phyloP scores from a whole-genome alignment of 37 sponge, comb jelly and placozoan species.

The Petrosia ficiformis region DNA sequence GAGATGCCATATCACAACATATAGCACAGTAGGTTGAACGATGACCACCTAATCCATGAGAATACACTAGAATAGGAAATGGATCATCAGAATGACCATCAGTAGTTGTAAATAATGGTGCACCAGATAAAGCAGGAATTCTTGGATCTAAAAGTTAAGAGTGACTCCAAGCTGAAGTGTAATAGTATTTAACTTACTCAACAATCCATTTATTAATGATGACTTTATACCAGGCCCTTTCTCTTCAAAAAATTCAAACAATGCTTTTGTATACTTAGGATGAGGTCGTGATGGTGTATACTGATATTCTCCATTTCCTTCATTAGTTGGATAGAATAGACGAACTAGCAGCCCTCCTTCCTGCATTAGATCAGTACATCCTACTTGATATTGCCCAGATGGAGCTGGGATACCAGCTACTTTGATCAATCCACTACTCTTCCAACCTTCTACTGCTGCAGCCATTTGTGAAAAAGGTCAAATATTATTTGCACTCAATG shows the following conservation, averaged over 20 bases:
- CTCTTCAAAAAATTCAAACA: neutral
- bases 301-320: neutral
- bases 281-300: constrained; percentile 17
- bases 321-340: constrained; percentile 47
- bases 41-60: constrained; percentile 71
- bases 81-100: neutral
- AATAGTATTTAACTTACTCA: too few species aligned
- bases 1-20: constrained; percentile 71
- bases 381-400: constrained; percentile 19
- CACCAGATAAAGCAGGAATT: constrained; percentile 46
- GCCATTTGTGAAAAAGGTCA: too few species aligned
- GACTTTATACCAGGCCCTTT: neutral
- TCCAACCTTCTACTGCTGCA: constrained; percentile 3
- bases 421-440: neutral
- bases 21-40: constrained; percentile 53
- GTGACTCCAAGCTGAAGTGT: too few species aligned
- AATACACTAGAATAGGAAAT: constrained; percentile 67
- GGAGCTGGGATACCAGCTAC: constrained; percentile 20
- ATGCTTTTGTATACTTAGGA: constrained; percentile 9
- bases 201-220: too few species aligned
- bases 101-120: constrained; percentile 10
- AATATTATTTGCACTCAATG: too few species aligned
- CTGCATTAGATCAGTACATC: constrained; percentile 34
- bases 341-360: constrained; percentile 25
- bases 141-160: constrained; percentile 40